Evolutionary conservation across 2,888 invertebrate genomes (phyloP), one percentile per base, ranked within the genome.

Genomic region (Villa cingulata): DNA sequence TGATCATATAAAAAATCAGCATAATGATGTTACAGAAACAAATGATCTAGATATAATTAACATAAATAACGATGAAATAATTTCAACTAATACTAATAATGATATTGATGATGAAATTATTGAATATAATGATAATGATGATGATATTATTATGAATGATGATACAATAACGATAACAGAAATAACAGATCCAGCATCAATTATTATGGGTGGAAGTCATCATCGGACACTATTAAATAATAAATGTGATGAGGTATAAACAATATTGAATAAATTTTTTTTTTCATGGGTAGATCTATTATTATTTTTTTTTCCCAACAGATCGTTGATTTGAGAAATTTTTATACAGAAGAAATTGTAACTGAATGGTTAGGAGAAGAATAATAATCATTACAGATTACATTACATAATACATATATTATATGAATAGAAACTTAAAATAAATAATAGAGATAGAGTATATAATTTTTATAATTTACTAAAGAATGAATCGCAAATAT

Each of bases 1-100:
- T 48, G 81, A 82, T 63, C 86, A 86, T 61, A 66, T 85, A 57
- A 80, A 76, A 48, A 76, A 78, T 40, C 78, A 75, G n/a, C 83
- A 82, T 58, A 67, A 61, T 4, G 34, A 54, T 4, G 57, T 54
- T 41, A 37, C 55, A 41, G 53, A 27, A 29, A 48, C 49, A 29
- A 47, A 32, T 9, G 43, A 48, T n/a, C 32, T 20, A 19, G 27
- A 37, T 16, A 37, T 37, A 14, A n/a, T 6, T 10, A 42, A 42
- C 3, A 42, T 48, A 6, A 40, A 39, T 46, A 48, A 18, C 20
- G 18, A 29, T 37, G 46, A 42, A 39, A 41, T 36, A 23, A 16
- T 29, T 7, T 34, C 34, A 20, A 36, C 32, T 34, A 27, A 44
- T 37, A 36, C 17, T 14, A 46, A 20, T 1, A 48, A 48, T n/a